Evolutionary conservation across 2,888 invertebrate genomes (phyloP).

Genomic region (Drosophila kanekoi): DNA sequence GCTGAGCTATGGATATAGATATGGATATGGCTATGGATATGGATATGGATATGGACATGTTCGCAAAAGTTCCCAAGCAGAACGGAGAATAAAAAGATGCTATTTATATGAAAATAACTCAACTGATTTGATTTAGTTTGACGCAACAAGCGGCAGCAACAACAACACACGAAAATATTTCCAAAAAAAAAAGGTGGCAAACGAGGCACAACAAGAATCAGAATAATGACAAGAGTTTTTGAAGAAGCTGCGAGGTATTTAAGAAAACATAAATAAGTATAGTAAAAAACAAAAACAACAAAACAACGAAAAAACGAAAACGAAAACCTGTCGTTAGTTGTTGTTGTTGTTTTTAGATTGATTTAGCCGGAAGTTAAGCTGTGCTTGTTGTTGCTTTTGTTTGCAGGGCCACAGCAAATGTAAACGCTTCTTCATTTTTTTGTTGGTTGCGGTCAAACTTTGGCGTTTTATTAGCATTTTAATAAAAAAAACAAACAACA

Average conservation of each 20-base stretch:
- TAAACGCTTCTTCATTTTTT: conserved; percentile 3
- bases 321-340: conserved; percentile 41
- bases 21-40: conserved; percentile 43
- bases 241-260: conserved; percentile 39
- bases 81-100: conserved; percentile 35
- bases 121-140: conserved; percentile 61
- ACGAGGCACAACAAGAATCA: conserved; percentile 5
- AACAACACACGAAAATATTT: conserved; percentile 26
- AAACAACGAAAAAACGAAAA: no score
- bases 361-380: conserved; percentile 43
- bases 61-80: conserved; percentile 29
- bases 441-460: conserved; percentile 26
- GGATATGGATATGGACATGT: conserved; percentile 29
- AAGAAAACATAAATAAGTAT: conserved; percentile 1
- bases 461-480: conserved; percentile 29
- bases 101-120: conserved; percentile 55
- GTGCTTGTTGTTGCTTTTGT: conserved; percentile 18
- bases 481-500: conserved; percentile 32
- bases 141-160: conserved; percentile 40
- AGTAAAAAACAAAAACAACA: not conserved
- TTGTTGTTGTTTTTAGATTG: conserved; percentile 26
- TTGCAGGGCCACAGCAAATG: conserved; percentile 16
- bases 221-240: conserved; percentile 41
- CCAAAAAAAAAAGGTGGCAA: conserved; percentile 27
- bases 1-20: conserved; percentile 47